A percentile compares a stretch with the other conserved stretches of the same genome.
Conservation (phyloP, 2,888 invertebrate species). For the Nysson spinosus region DNA sequence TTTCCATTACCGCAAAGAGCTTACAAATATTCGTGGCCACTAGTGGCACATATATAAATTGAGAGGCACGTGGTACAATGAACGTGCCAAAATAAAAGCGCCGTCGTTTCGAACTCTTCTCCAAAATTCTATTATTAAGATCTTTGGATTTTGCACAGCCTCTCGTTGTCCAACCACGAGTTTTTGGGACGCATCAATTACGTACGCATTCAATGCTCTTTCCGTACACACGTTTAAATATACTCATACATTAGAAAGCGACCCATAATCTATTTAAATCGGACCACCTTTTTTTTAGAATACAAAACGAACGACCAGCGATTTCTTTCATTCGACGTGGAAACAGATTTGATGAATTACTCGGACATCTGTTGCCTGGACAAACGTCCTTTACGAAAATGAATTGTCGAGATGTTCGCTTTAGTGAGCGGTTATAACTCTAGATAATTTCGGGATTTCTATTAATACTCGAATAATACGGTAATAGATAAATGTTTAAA, state of each 20-base stretch:
- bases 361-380: no score
- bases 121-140: constrained; percentile 59
- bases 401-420: no score
- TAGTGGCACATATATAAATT: constrained; percentile 28
- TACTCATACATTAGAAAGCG: not conserved
- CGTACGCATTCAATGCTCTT: no score
- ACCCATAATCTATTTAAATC: not conserved
- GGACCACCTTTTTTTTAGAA: not conserved
- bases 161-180: not conserved
- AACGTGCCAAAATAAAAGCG: constrained; percentile 59
- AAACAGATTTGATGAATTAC: no score
- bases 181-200: not conserved
- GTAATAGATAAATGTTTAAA: not conserved
- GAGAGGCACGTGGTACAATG: constrained; percentile 45
- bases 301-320: not conserved
- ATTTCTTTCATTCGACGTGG: not conserved
- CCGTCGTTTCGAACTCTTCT: constrained; percentile 43
- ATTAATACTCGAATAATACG: no score
- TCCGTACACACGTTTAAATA: not conserved
- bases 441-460: not conserved
- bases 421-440: no score
- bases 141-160: constrained; percentile 4
- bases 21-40: constrained; percentile 4
- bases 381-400: no score
- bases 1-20: constrained; percentile 10